A percentile compares a stretch with the other conserved stretches of the same genome.
phyloP scores from a whole-genome alignment of 2,797 vertebrate species.

The Mormyrus hasselquistii region DNA sequence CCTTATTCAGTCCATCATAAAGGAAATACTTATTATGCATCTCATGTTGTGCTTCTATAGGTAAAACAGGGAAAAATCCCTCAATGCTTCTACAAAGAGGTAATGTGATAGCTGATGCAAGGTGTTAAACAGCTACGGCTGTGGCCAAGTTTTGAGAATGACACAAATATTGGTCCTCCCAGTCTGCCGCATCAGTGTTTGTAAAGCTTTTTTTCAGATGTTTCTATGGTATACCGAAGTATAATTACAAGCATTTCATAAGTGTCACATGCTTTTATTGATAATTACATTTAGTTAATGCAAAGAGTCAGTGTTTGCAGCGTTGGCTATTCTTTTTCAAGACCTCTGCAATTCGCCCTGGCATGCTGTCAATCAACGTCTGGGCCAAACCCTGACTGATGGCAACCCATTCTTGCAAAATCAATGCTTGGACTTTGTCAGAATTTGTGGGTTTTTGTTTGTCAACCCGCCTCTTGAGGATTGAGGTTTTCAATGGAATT shows the following conservation, averaged over 20 bases:
- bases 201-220: background rate
- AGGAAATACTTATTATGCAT: background rate
- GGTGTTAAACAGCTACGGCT: background rate
- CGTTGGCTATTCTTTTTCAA: too few relatives aligned
- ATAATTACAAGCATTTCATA: background rate
- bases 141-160: background rate
- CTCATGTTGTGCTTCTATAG: background rate
- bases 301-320: too few relatives aligned
- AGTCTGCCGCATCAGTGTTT: background rate
- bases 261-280: too few relatives aligned
- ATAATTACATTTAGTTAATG: too few relatives aligned
- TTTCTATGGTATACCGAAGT: background rate
- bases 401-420: background rate
- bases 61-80: background rate
- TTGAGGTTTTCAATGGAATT: background rate
- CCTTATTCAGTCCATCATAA: background rate
- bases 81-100: background rate
- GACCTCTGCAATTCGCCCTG: background rate
- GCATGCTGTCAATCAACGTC: background rate
- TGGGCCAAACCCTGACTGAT: background rate
- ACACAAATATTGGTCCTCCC: background rate
- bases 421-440: background rate
- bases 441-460: background rate
- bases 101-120: background rate
- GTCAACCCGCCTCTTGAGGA: background rate